phyloP scores from a whole-genome alignment of 2,797 vertebrate genomes.

The Epinephelus malabaricus region DNA sequence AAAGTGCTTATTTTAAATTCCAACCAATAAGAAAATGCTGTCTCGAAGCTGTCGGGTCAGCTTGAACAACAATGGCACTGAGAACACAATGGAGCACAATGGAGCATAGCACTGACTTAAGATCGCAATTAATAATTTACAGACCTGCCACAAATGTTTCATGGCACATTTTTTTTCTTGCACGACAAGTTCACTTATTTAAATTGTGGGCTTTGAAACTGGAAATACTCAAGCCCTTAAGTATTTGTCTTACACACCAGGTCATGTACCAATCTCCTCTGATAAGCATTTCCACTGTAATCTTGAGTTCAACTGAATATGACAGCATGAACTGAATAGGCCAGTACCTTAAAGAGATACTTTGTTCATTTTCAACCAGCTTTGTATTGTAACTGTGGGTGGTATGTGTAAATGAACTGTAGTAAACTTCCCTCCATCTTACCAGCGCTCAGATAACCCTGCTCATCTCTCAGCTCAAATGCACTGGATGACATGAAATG shows the following conservation, averaged over 20 bases:
- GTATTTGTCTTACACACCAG: conserved; percentile 28
- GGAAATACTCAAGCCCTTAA: conserved; percentile 16
- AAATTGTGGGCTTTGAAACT: conserved; percentile 17
- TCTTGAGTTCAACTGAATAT: conserved; percentile 29
- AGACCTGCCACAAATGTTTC: conserved; percentile 56
- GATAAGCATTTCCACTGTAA: conserved; percentile 20
- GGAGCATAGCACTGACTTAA: conserved; percentile 53
- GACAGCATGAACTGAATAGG: conserved; percentile 26
- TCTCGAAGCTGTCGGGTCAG: conserved; percentile 43
- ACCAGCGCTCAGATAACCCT: no score
- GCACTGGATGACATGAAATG: no score
- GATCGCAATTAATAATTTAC: conserved; percentile 68
- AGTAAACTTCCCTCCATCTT: no score
- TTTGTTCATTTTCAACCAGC: no score
- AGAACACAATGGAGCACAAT: conserved; percentile 53
- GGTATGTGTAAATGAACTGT: no score
- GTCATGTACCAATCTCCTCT: conserved; percentile 23
- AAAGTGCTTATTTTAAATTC: conserved; percentile 46
- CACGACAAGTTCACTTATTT: conserved; percentile 39
- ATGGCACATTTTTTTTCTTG: conserved; percentile 44
- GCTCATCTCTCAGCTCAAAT: no score
- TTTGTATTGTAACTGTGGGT: no score
- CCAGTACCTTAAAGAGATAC: not conserved
- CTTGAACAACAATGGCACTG: conserved; percentile 37
- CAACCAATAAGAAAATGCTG: conserved; percentile 31